Evolutionary conservation across 2,888 invertebrate genomes (phyloP).

Genomic region (Mesorhabditis belari): DNA sequence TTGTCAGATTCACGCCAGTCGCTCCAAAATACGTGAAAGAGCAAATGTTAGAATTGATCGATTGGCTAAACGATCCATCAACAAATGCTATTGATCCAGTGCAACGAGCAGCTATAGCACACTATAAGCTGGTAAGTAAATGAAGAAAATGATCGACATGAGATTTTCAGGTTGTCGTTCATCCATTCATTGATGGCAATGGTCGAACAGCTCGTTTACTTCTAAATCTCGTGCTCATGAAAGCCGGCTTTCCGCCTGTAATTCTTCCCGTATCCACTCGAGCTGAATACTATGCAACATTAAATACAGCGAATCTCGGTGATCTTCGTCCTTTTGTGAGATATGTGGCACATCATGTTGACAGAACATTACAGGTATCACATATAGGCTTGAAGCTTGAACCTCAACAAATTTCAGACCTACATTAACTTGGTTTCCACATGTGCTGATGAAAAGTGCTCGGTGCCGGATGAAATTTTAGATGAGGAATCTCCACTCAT

Average conservation of each 20-base stretch:
- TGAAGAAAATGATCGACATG: background rate
- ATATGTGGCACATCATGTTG: conserved; percentile 70
- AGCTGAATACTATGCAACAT: conserved; percentile 67
- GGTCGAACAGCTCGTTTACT: conserved; percentile 86
- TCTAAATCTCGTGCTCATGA: conserved; percentile 89
- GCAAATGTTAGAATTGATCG: conserved; percentile 79
- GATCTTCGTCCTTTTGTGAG: conserved; percentile 90
- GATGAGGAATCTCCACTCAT: too few species aligned
- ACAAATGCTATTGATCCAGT: conserved; percentile 80
- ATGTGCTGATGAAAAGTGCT: background rate
- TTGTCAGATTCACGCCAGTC: conserved; percentile 75
- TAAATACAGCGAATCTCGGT: conserved; percentile 84
- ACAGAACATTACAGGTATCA: conserved; percentile 36
- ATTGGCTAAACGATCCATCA: conserved; percentile 80
- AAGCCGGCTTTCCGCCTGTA: conserved; percentile 89
- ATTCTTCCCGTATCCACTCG: conserved; percentile 42
- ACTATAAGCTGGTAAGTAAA: conserved; percentile 74
- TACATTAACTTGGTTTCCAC: background rate
- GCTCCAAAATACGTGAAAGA: conserved; percentile 72
- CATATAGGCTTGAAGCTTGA: background rate
- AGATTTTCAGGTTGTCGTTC: conserved; percentile 68
- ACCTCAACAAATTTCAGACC: background rate
- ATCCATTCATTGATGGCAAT: conserved; percentile 93
- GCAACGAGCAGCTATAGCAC: conserved; percentile 86
- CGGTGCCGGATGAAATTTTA: background rate